Conservation (phyloP, 1,140 invertebrate species). For the Pissodes strobi region DNA sequence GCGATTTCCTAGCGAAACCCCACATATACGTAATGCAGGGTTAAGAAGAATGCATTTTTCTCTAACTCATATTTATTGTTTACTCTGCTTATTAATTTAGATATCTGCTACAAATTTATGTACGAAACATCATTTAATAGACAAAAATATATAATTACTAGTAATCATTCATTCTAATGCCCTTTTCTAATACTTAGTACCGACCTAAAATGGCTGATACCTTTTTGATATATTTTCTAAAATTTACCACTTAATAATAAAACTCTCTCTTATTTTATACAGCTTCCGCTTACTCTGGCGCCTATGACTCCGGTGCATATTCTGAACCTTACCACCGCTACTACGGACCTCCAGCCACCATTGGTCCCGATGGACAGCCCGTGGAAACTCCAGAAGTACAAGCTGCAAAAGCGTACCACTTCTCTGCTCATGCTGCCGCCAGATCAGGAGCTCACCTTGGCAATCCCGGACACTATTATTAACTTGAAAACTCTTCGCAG, state of each 20-base stretch:
- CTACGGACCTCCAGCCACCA: conserved; percentile 38
- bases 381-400: conserved; percentile 64
- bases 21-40: too few relatives aligned
- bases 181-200: too few relatives aligned
- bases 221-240: not conserved
- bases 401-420: conserved; percentile 63
- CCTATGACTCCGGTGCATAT: conserved; percentile 41
- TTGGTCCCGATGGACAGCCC: conserved; percentile 48
- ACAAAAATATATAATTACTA: too few relatives aligned
- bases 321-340: conserved; percentile 53
- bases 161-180: too few relatives aligned
- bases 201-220: not conserved
- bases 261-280: not conserved
- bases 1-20: too few relatives aligned
- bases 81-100: too few relatives aligned
- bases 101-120: too few relatives aligned
- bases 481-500: not conserved
- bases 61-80: too few relatives aligned
- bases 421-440: conserved; percentile 55
- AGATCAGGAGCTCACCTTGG: conserved; percentile 11
- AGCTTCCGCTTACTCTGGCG: too few relatives aligned
- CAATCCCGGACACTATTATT: conserved; percentile 21
- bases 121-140: too few relatives aligned
- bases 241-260: not conserved
- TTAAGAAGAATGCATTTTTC: too few relatives aligned